Conservation (phyloP, 2,797 vertebrate genomes). For the Labeo calbasu region DNA sequence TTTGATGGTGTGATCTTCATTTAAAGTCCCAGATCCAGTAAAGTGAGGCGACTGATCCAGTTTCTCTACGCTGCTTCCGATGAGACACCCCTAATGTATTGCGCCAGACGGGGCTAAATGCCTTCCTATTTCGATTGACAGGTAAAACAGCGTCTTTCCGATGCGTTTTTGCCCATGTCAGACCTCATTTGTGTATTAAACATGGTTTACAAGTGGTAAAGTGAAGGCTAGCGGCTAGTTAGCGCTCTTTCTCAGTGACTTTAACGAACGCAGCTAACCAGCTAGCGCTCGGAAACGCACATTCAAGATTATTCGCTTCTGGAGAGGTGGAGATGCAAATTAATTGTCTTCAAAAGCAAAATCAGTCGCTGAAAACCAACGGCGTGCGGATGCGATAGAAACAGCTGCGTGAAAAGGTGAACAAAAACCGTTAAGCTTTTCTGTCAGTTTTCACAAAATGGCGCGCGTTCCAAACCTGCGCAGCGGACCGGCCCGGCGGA, state of each 20-base stretch:
- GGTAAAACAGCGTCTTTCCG: slow-evolving; percentile 25
- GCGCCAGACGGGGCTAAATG: slow-evolving; percentile 74
- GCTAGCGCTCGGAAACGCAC: slow-evolving; percentile 72
- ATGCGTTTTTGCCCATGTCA: slow-evolving; percentile 20
- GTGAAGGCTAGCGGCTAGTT: slow-evolving; percentile 72
- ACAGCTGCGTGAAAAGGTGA: neutral
- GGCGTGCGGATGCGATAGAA: neutral
- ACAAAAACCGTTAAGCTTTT: slow-evolving; percentile 76
- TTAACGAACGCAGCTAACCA: slow-evolving; percentile 62
- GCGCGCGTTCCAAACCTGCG: slow-evolving; percentile 98
- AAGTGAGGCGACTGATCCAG: slow-evolving; percentile 84
- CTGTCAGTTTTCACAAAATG: slow-evolving; percentile 96
- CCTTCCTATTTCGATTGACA: slow-evolving; percentile 42
- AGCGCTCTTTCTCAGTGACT: slow-evolving; percentile 51
- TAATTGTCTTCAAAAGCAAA: neutral
- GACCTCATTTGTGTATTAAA: slow-evolving; percentile 3
- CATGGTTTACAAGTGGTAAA: slow-evolving; percentile 36
- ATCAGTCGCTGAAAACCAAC: neutral
- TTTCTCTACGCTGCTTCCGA: slow-evolving; percentile 70
- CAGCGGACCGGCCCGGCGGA: slow-evolving; percentile 91
- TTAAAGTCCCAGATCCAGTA: slow-evolving; percentile 85
- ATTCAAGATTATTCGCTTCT: slow-evolving; percentile 63
- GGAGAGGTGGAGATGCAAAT: neutral
- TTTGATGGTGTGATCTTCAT: slow-evolving; percentile 86
- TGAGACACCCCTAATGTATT: slow-evolving; percentile 50